Evolutionary conservation across 2,797 vertebrate genomes (phyloP).

Genomic region (Gymnocypris eckloni): DNA sequence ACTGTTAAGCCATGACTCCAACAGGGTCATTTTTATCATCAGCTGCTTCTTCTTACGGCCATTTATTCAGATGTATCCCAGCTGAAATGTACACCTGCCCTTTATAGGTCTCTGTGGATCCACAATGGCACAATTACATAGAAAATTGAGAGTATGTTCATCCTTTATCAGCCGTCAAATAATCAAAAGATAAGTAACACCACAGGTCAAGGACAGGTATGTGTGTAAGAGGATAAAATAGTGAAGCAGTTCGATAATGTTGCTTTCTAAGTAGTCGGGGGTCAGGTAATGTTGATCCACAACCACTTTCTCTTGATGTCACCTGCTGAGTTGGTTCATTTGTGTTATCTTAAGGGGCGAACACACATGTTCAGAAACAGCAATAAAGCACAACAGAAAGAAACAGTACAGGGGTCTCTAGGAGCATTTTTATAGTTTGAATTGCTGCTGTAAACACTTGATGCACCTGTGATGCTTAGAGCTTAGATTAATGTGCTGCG

Average conservation of each 20-base stretch:
- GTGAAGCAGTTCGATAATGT: constrained; percentile 1
- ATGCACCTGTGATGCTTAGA: background rate
- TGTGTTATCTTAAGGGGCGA: background rate
- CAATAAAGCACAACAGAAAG: background rate
- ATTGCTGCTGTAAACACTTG: background rate
- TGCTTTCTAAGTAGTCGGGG: constrained; percentile 22
- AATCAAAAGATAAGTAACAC: constrained; percentile 37
- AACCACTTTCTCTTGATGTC: constrained; percentile 2
- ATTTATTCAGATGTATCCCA: constrained; percentile 28
- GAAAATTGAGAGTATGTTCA: constrained; percentile 50
- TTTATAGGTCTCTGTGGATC: constrained; percentile 53
- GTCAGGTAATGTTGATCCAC: constrained; percentile 26
- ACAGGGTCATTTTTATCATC: constrained; percentile 35
- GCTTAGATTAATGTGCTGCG: background rate
- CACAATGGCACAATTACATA: constrained; percentile 40
- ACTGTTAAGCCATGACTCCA: background rate
- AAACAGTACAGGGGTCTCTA: background rate
- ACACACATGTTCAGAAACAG: background rate
- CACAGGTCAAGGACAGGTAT: constrained; percentile 36
- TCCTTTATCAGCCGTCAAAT: constrained; percentile 41
- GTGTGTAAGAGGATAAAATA: constrained; percentile 1
- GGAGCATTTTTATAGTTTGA: background rate
- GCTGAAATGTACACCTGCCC: constrained; percentile 35
- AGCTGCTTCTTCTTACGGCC: constrained; percentile 11
- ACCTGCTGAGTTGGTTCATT: constrained; percentile 8